Evolutionary conservation across 2,797 vertebrate species (phyloP).

Genomic region (Silurus aristotelis): DNA sequence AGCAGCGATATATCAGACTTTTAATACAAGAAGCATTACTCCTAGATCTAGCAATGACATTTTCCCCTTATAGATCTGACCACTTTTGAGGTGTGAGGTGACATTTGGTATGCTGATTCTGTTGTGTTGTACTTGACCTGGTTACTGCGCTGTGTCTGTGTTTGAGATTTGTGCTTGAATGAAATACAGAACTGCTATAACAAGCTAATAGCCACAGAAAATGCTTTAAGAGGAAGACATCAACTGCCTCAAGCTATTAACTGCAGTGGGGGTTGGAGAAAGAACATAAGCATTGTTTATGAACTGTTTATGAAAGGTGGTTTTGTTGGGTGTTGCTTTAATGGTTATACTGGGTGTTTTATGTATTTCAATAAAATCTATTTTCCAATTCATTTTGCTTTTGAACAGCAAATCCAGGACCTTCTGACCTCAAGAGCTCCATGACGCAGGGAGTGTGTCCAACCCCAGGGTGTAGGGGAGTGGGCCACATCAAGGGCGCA

Average conservation of each 20-base stretch:
- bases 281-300: background rate
- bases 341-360: background rate
- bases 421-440: conserved; percentile 62
- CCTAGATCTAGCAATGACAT: background rate
- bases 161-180: background rate
- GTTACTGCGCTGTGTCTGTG: background rate
- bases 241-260: background rate
- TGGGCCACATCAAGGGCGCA: conserved; percentile 79
- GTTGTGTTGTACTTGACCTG: background rate
- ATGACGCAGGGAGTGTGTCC: conserved; percentile 75
- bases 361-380: background rate
- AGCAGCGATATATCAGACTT: background rate
- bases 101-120: background rate
- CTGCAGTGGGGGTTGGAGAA: background rate
- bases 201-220: background rate
- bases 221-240: background rate
- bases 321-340: background rate
- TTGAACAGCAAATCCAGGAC: conserved; percentile 57
- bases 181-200: background rate
- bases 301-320: background rate
- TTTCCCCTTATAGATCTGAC: conserved; percentile 28
- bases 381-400: background rate
- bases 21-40: conserved; percentile 12
- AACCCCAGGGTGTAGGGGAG: conserved; percentile 75
- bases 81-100: conserved; percentile 4